These are phyloP conservation scores for Anguilla obscura DNA, from an alignment of 2,797 vertebrate genomes.

Conservation along the genomic window DNA sequence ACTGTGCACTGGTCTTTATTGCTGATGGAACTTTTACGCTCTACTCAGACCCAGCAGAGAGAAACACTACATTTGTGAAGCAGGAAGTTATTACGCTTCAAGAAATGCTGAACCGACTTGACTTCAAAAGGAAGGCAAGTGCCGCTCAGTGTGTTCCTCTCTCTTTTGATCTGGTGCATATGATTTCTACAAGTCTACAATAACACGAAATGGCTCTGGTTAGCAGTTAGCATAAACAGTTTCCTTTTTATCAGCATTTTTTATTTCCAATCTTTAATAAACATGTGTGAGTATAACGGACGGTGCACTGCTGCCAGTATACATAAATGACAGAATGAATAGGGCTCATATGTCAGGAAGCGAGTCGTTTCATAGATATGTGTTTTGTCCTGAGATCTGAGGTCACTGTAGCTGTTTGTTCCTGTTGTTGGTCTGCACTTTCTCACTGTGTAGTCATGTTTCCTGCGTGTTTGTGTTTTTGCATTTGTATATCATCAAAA, in stretches of 20 bases:
- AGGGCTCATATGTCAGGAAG: not conserved
- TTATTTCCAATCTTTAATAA: not conserved
- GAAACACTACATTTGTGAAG: constrained; percentile 81
- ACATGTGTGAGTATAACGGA: not conserved
- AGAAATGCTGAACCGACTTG: constrained; percentile 91
- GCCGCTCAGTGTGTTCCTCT: not conserved
- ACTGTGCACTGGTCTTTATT: not conserved
- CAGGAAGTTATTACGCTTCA: constrained; percentile 88
- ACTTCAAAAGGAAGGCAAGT: constrained; percentile 92
- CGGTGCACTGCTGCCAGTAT: not conserved
- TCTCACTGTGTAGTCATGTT: not conserved
- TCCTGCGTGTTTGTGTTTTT: not conserved
- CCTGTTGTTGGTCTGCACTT: not conserved
- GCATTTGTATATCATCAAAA: not conserved
- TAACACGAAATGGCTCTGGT: not conserved
- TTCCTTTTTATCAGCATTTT: not conserved
- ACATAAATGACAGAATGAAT: not conserved
- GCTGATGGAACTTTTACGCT: constrained; percentile 10
- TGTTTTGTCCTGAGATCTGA: not conserved
- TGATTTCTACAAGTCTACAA: not conserved
- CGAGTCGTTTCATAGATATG: not conserved
- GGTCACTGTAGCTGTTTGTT: not conserved
- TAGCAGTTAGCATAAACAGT: not conserved
- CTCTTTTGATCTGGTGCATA: not conserved
- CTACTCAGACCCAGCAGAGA: constrained; percentile 78